Evolutionary conservation across 2,113 vertebrate species (phyloP).

Genomic region (Sorex araneus): DNA sequence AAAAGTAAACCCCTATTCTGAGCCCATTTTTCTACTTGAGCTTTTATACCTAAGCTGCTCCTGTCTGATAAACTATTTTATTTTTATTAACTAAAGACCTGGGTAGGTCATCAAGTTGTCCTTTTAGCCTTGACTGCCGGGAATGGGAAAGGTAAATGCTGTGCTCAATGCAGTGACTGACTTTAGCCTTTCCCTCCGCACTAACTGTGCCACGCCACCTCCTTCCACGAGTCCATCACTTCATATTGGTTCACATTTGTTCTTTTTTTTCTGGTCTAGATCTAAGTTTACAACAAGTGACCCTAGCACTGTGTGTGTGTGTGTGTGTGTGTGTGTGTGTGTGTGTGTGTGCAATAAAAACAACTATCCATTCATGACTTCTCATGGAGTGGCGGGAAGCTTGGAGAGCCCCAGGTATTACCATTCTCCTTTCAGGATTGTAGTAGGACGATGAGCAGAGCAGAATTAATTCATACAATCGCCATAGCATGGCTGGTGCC

Average conservation of each 20-base stretch:
- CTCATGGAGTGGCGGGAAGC: not conserved
- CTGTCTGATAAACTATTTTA: not conserved
- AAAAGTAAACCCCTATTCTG: constrained; percentile 11
- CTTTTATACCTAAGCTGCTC: not conserved
- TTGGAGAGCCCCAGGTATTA: not conserved
- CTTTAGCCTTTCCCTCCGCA: not conserved
- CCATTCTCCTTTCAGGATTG: not conserved
- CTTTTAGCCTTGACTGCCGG: constrained; percentile 5
- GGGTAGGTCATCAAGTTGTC: not conserved
- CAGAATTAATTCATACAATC: not conserved
- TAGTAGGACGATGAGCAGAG: not conserved
- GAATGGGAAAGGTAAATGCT: not conserved
- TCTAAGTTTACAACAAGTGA: constrained; percentile 23
- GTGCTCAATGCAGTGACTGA: not conserved
- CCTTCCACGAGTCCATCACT: accelerated
- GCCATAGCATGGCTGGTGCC: not conserved
- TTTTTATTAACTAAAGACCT: not conserved
- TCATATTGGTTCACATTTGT: not conserved
- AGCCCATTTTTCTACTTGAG: not conserved
- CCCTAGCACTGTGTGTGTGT: no score
- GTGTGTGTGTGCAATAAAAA: no score
- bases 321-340: no score
- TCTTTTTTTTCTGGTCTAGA: not conserved
- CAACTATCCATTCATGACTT: constrained; percentile 48
- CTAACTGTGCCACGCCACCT: not conserved